These are phyloP conservation scores for Lagria hirta DNA, from an alignment of 2,888 invertebrate genomes.

Conservation along the genomic window DNA sequence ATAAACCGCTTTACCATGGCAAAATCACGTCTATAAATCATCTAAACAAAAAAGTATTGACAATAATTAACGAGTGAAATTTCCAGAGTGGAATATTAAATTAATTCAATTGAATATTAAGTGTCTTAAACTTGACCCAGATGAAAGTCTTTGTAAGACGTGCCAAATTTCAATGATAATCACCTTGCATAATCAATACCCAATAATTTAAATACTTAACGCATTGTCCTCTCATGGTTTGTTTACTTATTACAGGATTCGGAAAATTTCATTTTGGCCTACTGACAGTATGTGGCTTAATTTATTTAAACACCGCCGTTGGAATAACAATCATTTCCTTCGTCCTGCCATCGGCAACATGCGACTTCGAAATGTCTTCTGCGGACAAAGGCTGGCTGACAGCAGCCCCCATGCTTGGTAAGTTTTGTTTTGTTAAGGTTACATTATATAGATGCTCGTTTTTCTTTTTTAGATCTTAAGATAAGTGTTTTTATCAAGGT, in stretches of 20 bases:
- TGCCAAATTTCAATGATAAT: slow-evolving; percentile 36
- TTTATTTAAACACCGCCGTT: slow-evolving; percentile 81
- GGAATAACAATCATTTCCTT: slow-evolving; percentile 80
- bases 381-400: slow-evolving; percentile 76
- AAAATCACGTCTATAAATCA: too few relatives aligned
- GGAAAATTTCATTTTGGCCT: slow-evolving; percentile 80
- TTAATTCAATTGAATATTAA: too few relatives aligned
- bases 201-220: slow-evolving; percentile 1
- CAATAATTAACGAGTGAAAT: too few relatives aligned
- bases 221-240: slow-evolving; percentile 8
- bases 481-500: not conserved
- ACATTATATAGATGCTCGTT: too few relatives aligned
- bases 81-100: too few relatives aligned
- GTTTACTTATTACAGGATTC: slow-evolving; percentile 61
- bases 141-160: slow-evolving; percentile 28
- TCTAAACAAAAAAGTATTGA: too few relatives aligned
- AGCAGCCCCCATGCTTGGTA: slow-evolving; percentile 76
- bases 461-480: not conserved
- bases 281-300: slow-evolving; percentile 74
- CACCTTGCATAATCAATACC: slow-evolving; percentile 26
- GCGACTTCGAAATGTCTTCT: slow-evolving; percentile 79
- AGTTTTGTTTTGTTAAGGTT: too few relatives aligned
- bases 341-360: slow-evolving; percentile 79
- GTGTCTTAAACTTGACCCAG: slow-evolving; percentile 37
- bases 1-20: too few relatives aligned